These are phyloP conservation scores for Schizopygopsis pylzovi DNA, from an alignment of 2,797 vertebrate species.

Conservation along the genomic window DNA sequence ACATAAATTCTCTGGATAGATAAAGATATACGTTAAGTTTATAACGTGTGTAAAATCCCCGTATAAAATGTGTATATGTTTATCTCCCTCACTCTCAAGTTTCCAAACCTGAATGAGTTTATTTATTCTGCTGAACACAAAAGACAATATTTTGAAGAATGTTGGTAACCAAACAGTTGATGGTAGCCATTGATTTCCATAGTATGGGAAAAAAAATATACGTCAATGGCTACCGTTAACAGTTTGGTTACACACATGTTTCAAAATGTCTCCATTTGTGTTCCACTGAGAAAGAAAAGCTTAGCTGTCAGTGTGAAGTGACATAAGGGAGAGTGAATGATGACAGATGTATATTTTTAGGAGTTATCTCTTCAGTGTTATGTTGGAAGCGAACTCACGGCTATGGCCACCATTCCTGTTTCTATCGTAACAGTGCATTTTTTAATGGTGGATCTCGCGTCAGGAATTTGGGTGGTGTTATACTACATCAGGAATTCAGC, in stretches of 20 bases:
- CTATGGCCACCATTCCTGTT: constrained; percentile 1
- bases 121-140: not conserved
- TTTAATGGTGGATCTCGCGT: constrained; percentile 11
- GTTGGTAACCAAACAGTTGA: not conserved
- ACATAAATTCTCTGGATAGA: too few species aligned
- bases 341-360: constrained; percentile 15
- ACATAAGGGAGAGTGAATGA: not conserved
- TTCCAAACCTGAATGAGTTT: not conserved
- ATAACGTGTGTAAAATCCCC: not conserved
- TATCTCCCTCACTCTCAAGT: not conserved
- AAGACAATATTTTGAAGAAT: not conserved
- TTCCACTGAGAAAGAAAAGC: not conserved
- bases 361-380: not conserved
- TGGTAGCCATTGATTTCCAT: not conserved
- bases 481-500: not conserved
- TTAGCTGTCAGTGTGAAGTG: constrained; percentile 24
- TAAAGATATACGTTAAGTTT: too few species aligned
- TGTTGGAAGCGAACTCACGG: not conserved
- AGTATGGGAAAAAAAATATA: not conserved
- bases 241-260: not conserved
- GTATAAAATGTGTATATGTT: not conserved
- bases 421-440: not conserved
- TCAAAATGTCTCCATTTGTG: not conserved
- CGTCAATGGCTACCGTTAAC: not conserved
- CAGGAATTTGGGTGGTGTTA: constrained; percentile 17